Conservation (phyloP, 2,888 invertebrate genomes). For the Amorpha juglandis region DNA sequence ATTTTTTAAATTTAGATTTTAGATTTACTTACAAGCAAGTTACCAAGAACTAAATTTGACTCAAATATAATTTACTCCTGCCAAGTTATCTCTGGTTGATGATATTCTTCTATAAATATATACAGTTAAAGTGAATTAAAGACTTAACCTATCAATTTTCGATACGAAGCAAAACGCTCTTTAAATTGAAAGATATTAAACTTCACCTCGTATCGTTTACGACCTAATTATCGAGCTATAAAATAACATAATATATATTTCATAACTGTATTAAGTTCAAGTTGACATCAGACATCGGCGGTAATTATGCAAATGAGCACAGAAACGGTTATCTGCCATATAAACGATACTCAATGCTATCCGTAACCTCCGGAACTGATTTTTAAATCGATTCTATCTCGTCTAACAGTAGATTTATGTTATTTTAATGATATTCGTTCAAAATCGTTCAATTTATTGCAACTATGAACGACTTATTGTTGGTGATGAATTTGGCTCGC, state of each 20-base stretch:
- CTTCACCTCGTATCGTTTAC: background rate
- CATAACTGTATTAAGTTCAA: slow-evolving; percentile 15
- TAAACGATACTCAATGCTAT: background rate
- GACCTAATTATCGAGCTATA: slow-evolving; percentile 8
- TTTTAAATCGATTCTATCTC: slow-evolving; percentile 11
- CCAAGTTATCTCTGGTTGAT: no score
- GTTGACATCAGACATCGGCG: slow-evolving; percentile 15
- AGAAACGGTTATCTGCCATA: slow-evolving; percentile 12
- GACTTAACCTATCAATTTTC: background rate
- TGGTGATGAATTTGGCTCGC: background rate
- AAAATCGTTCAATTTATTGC: background rate
- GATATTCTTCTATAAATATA: no score
- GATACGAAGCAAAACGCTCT: background rate
- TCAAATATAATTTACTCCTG: no score
- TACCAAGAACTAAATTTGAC: no score
- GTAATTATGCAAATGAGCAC: slow-evolving; percentile 21
- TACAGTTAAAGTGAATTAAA: no score
- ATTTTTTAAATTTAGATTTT: no score
- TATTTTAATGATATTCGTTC: slow-evolving; percentile 5
- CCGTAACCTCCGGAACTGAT: slow-evolving; percentile 8
- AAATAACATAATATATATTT: slow-evolving; percentile 18
- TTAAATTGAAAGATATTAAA: background rate
- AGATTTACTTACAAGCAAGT: no score
- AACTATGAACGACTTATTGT: background rate
- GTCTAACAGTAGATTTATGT: slow-evolving; percentile 1